Evolutionary conservation across 2,888 invertebrate species (phyloP).

Genomic region (Meandrusa payeni): DNA sequence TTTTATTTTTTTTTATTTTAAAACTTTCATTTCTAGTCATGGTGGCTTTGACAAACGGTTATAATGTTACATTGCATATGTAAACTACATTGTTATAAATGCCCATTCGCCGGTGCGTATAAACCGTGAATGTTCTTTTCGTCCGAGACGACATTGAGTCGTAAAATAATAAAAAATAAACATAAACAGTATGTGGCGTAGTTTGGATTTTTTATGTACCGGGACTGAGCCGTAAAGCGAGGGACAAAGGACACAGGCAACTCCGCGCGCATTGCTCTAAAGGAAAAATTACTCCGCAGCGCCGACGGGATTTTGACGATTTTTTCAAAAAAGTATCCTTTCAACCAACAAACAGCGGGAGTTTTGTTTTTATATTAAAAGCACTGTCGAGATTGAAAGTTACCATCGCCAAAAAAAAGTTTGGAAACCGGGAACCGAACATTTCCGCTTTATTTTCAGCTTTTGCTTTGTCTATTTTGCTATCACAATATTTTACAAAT

Average conservation of each 20-base stretch:
- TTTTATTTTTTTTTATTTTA: no score
- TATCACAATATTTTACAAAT: no score
- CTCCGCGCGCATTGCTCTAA: slow-evolving; percentile 21
- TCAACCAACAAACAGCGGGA: slow-evolving; percentile 4
- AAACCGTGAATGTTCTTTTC: slow-evolving; percentile 29
- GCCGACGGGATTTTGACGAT: slow-evolving; percentile 11
- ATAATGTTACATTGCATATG: no score
- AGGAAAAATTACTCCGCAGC: slow-evolving; percentile 20
- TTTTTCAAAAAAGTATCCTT: slow-evolving; percentile 11
- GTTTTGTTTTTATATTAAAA: slow-evolving; percentile 9
- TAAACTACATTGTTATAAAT: slow-evolving; percentile 17
- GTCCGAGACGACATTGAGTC: slow-evolving; percentile 40
- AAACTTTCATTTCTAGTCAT: no score
- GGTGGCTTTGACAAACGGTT: no score
- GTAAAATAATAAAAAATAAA: slow-evolving; percentile 32
- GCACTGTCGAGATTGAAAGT: not conserved
- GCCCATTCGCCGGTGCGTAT: slow-evolving; percentile 6
- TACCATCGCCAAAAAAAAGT: no score
- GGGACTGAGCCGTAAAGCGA: slow-evolving; percentile 28
- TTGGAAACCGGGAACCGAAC: no score
- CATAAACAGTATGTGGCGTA: slow-evolving; percentile 27
- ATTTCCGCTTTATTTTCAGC: no score
- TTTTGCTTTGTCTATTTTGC: no score
- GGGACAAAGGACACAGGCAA: slow-evolving; percentile 27
- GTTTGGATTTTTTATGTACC: slow-evolving; percentile 33